Conservation (phyloP, 2,113 vertebrate species). For the human (Homo sapiens) region DNA sequence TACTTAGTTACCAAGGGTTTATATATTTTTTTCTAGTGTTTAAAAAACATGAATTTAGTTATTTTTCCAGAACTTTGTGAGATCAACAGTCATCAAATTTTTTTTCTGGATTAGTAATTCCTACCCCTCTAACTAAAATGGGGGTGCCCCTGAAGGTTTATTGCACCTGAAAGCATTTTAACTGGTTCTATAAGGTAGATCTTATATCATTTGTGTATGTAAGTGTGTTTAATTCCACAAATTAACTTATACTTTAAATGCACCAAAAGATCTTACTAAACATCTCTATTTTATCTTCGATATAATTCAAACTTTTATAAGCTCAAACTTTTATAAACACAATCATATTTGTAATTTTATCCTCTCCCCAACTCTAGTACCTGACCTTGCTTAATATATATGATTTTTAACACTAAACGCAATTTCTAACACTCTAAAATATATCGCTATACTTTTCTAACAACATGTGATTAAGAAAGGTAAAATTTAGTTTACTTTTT, state of each 20-base stretch:
- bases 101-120: neutral
- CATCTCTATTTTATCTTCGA: neutral
- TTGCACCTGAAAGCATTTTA: neutral
- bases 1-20: neutral
- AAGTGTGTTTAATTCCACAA: neutral
- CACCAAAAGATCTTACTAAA: neutral
- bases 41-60: neutral
- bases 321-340: neutral
- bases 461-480: neutral
- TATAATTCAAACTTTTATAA: neutral
- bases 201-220: neutral
- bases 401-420: neutral
- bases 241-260: conserved; percentile 20
- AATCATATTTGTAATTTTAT: neutral
- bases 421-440: neutral
- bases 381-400: neutral
- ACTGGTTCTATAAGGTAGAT: neutral
- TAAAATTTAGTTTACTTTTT: conserved; percentile 32
- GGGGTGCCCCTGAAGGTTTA: neutral
- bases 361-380: neutral
- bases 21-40: conserved; percentile 10
- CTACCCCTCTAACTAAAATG: neutral
- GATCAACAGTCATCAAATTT: neutral
- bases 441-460: neutral
- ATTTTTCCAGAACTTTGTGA: neutral